Base-by-base conservation (phyloP, 2,888 invertebrate genomes). In the Tetragonisca angustula region DNA sequence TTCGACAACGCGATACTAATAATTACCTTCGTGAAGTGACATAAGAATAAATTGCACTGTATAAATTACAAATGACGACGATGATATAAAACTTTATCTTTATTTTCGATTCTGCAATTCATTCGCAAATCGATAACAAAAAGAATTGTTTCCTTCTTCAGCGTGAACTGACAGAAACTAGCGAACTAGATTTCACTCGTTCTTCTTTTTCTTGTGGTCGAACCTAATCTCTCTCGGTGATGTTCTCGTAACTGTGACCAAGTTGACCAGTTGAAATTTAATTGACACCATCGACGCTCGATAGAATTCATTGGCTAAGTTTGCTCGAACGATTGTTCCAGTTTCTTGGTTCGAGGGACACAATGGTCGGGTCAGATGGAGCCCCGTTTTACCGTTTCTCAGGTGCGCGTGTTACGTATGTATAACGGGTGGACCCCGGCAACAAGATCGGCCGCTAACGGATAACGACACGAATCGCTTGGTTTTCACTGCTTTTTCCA, bases 311-410 rank as follows among this genome's bases (percentile, higher is more conserved):
- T 24, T 9, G 52, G 52, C n/a, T 24, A 36, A 49, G 11, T 50
- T 50, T 27, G 43, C 79, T 43, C 9, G 9, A 43, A 27, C 70
- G 6, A 62, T 79, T 64, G 79, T 78, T 50, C 59, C 65, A 65
- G 62, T 75, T 79, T 54, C n/a, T 43, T 81, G 62, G 64, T 65
- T 67, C 61, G 15, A 36, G 49, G 50, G 62, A 80, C 64, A 73
- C 64, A 73, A 78, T 76, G 9, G 81, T 72, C 68, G 74, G 79
- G 80, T 86, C 86, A 81, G 84, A 76, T 43, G 6, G 59, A 56
- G 49, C 83, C 9, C 83, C 9, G 79, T 81, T 89, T 87, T 88
- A 90, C 90, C 88, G 88, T 85, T 86, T 83, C 76, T 65, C 64
- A 78, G 79, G 68, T 81, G 69, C 80, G 56, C 76, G 68, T 67